phyloP scores from a whole-genome alignment of 2,113 vertebrate genomes.

The Petromus typicus region DNA sequence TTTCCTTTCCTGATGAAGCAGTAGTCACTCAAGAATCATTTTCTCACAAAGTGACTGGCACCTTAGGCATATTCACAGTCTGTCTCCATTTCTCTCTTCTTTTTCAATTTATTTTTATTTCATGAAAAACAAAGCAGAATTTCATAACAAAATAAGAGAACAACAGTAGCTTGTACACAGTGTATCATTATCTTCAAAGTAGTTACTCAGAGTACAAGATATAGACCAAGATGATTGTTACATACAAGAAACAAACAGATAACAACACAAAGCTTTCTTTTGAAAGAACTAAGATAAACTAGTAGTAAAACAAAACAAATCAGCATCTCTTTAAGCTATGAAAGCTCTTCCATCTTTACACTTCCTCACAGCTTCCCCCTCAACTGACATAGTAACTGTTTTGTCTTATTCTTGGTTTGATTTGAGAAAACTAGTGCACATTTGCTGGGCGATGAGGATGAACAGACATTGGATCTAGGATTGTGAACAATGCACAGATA shows the following conservation, averaged over 20 bases:
- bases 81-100: no score
- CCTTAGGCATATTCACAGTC: no score
- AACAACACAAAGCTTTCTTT: background rate
- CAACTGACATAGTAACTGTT: background rate
- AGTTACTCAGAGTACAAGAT: background rate
- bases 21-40: no score
- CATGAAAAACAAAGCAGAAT: no score
- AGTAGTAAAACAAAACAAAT: background rate
- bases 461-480: background rate
- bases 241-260: background rate
- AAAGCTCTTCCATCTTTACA: background rate
- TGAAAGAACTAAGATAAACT: background rate
- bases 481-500: background rate
- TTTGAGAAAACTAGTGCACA: background rate
- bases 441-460: background rate
- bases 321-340: background rate
- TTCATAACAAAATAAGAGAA: no score
- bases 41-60: no score
- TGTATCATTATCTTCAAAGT: no score
- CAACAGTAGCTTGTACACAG: no score
- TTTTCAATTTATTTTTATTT: no score
- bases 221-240: background rate
- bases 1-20: no score
- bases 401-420: background rate
- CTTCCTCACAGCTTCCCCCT: background rate